These are phyloP conservation scores for Polyodon spathula DNA, from an alignment of 2,113 vertebrate genomes.

Conservation along the genomic window DNA sequence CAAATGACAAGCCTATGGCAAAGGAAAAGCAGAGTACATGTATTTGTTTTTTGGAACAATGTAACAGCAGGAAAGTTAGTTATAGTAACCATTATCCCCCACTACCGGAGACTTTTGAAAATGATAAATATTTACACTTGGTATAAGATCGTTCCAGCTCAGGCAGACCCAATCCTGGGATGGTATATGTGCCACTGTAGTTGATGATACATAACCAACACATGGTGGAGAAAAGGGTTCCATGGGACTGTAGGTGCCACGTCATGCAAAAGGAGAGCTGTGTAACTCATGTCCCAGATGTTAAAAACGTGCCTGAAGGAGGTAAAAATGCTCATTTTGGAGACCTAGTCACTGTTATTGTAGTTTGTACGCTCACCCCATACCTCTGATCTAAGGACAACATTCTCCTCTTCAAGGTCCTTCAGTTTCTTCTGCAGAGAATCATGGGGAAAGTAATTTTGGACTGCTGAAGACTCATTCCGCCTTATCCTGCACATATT, in stretches of 20 bases:
- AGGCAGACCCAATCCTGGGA: not conserved
- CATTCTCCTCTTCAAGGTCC: constrained; percentile 93
- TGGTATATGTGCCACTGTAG: not conserved
- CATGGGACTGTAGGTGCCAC: too few species aligned
- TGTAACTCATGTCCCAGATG: too few species aligned
- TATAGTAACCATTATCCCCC: too few species aligned
- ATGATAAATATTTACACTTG: too few species aligned
- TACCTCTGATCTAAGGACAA: constrained; percentile 85
- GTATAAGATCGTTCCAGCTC: too few species aligned
- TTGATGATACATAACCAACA: too few species aligned
- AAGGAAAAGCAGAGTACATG: constrained; percentile 9
- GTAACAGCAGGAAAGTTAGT: too few species aligned
- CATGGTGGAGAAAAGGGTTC: too few species aligned
- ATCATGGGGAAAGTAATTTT: constrained; percentile 84
- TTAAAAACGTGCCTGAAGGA: too few species aligned
- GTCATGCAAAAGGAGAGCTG: too few species aligned
- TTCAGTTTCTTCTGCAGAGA: constrained; percentile 94
- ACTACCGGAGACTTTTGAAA: not conserved
- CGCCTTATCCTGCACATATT: constrained; percentile 65
- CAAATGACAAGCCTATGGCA: constrained; percentile 77
- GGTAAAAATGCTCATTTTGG: too few species aligned
- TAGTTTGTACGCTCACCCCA: not conserved
- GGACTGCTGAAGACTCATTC: constrained; percentile 73
- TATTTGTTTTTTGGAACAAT: not conserved
- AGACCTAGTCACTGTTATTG: not conserved